Conservation (phyloP, 2,113 vertebrate genomes). For the Dasyornis broadbenti region DNA sequence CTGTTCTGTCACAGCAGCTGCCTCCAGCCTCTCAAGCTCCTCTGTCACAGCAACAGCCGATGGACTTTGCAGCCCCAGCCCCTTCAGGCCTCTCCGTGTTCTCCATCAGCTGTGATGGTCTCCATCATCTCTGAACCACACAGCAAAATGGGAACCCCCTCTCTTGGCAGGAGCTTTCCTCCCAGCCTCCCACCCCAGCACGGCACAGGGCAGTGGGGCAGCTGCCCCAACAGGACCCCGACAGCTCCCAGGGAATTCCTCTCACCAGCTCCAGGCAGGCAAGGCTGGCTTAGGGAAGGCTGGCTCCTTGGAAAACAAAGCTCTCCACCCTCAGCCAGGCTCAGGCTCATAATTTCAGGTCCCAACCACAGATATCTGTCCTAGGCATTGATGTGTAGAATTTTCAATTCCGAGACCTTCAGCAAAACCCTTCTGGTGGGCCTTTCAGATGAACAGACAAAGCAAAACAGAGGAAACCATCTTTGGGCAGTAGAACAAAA, state of each 20-base stretch:
- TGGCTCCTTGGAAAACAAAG: background rate
- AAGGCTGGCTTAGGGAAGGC: background rate
- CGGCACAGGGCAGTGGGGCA: background rate
- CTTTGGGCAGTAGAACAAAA: background rate
- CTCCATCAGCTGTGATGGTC: background rate
- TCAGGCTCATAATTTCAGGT: background rate
- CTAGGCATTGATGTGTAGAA: rapidly evolving
- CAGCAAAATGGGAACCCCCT: background rate
- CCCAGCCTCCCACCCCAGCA: background rate
- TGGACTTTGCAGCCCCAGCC: background rate
- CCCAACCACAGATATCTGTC: background rate
- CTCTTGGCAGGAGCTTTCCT: background rate
- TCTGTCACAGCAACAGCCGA: background rate
- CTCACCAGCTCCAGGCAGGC: background rate
- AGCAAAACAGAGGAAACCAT: background rate
- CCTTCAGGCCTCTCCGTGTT: background rate
- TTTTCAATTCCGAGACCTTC: background rate
- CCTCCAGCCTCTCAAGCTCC: background rate
- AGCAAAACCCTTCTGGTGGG: background rate
- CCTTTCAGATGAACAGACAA: background rate
- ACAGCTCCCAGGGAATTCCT: background rate
- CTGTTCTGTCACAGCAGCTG: background rate
- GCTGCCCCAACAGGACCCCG: background rate
- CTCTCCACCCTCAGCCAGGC: background rate
- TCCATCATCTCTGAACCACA: background rate